These are phyloP conservation scores for Pachydiplax longipennis DNA, from an alignment of 2,888 invertebrate genomes.

Conservation along the genomic window DNA sequence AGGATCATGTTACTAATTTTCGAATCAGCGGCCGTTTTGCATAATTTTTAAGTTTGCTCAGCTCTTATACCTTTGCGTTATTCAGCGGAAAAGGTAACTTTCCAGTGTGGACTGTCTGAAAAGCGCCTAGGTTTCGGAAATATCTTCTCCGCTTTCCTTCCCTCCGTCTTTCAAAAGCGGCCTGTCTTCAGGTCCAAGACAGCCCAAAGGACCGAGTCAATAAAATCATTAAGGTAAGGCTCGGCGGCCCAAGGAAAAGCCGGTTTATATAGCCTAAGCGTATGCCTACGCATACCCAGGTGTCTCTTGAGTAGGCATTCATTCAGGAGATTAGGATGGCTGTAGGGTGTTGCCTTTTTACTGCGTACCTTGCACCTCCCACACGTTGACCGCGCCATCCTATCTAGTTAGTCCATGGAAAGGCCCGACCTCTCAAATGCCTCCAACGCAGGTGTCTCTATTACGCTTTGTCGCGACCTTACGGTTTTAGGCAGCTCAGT, in stretches of 20 bases:
- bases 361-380: not conserved
- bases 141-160: too few relatives aligned
- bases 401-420: not conserved
- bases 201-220: conserved; percentile 48
- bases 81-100: too few relatives aligned
- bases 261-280: conserved; percentile 23
- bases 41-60: too few relatives aligned
- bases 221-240: conserved; percentile 50
- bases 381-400: not conserved
- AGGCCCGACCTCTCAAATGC: conserved; percentile 20
- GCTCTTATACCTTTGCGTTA: too few relatives aligned
- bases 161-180: not conserved
- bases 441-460: conserved; percentile 48
- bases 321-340: not conserved
- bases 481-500: not conserved
- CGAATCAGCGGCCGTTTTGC: too few relatives aligned
- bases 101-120: too few relatives aligned
- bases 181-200: not conserved
- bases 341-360: not conserved
- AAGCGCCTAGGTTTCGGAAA: too few relatives aligned
- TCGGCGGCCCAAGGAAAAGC: conserved; percentile 29
- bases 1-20: too few relatives aligned
- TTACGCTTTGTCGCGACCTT: conserved; percentile 44
- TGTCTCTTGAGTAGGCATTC: conserved; percentile 35
- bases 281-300: conserved; percentile 50